Evolutionary conservation across 37 sponge, comb jelly and placozoan genomes (phyloP), one percentile per base, ranked within the genome.

Genomic region (Cladorhizidae sp.): DNA sequence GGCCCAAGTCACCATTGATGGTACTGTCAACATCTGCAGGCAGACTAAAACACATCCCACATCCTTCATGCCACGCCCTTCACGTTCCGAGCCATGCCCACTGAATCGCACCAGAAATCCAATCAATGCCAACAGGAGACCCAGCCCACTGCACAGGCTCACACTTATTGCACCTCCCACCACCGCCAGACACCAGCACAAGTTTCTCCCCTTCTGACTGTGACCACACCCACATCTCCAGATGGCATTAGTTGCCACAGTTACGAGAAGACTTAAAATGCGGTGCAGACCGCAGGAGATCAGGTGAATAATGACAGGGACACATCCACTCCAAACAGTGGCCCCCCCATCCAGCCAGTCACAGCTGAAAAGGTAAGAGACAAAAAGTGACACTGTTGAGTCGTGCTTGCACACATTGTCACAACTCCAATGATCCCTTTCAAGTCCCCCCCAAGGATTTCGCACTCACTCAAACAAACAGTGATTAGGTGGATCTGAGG

Each of bases 251-350:
- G 39, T 59, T 29, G 17, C 14, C 58, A 75, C 38, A 36, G 15
- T 17, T 2, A 37, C 23, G 37, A 75, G 2, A 6, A n/a, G 1
- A 75, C 7, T 25, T 23, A 72, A 32, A n/a, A 62, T 5, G 2
- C 5, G 43, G 7, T 37, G 41, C 2, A 81, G 63, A 1, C 64
- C 82, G 9, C 62, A 8, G 73, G 82, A 70, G 0, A 81, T 57
- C 15, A 72, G 43, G 63, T 81, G 82, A 52, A 81, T 17, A 33
- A 81, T 31, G 72, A 59, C 43, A 61, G 82, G 82, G 50, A 21
- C 50, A 61, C 82, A 81, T 25, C 40, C 72, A 42, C 72, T 22
- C 82, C 82, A 81, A 1, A 81, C 63, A 17, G 72, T 62, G 72
- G 63, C 62, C 82, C 43, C 61, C 1, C 37, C 49, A 68, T 20